These are phyloP conservation scores for Metallyticus violacea DNA, from an alignment of 2,888 invertebrate species.

Conservation along the genomic window DNA sequence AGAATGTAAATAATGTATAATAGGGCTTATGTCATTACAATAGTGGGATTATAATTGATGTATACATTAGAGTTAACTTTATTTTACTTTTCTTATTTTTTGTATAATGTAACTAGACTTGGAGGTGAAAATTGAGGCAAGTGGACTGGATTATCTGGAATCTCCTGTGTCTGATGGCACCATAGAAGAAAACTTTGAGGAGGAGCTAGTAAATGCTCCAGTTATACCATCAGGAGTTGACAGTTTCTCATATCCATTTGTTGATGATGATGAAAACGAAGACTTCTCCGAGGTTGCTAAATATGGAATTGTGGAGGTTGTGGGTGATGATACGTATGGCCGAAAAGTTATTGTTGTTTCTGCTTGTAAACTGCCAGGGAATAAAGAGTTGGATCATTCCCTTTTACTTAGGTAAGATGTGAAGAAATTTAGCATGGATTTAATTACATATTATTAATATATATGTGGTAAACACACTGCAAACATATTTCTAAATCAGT, in stretches of 20 bases:
- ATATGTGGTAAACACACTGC: too few species aligned
- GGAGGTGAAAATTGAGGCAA: slow-evolving; percentile 32
- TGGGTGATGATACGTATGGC: slow-evolving; percentile 79
- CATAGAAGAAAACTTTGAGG: slow-evolving; percentile 88
- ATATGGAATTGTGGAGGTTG: slow-evolving; percentile 79
- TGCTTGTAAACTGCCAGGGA: slow-evolving; percentile 84
- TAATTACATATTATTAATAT: background rate
- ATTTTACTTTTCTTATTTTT: too few species aligned
- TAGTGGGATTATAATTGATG: too few species aligned
- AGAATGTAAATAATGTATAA: too few species aligned
- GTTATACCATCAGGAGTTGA: slow-evolving; percentile 42
- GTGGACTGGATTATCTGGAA: slow-evolving; percentile 53
- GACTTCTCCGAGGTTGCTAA: slow-evolving; percentile 69
- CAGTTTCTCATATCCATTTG: slow-evolving; percentile 30
- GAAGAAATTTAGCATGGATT: background rate
- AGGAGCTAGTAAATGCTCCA: slow-evolving; percentile 71
- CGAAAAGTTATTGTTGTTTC: slow-evolving; percentile 95
- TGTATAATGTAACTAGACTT: slow-evolving; percentile 20
- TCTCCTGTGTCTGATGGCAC: slow-evolving; percentile 81
- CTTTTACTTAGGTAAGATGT: slow-evolving; percentile 64
- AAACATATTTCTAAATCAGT: too few species aligned
- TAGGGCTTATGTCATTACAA: too few species aligned
- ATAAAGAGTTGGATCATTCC: slow-evolving; percentile 72
- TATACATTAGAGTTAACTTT: too few species aligned
- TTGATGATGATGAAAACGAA: slow-evolving; percentile 49